A percentile compares a stretch with the other conserved stretches of the same genome.
Conservation (phyloP, 2,113 vertebrate species). For the Elephas maximus region DNA sequence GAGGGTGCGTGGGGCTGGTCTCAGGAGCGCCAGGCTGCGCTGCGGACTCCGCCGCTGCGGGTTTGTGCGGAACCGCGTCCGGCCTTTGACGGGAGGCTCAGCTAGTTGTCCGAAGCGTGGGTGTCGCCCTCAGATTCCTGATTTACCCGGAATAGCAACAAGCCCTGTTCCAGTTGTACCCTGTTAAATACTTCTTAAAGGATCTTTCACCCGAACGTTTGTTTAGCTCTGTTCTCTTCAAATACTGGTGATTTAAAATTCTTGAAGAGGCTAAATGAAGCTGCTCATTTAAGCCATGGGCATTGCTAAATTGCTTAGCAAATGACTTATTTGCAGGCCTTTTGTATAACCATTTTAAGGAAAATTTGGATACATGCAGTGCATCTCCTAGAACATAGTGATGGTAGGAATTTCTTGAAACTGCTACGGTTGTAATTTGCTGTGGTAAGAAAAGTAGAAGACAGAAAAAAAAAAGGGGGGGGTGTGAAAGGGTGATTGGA, state of each 20-base stretch:
- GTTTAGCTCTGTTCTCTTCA: neutral
- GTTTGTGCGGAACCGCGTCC: neutral
- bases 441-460: neutral
- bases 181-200: neutral
- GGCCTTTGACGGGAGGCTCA: neutral
- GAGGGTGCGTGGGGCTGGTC: neutral
- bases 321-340: neutral
- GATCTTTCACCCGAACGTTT: neutral
- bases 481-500: neutral
- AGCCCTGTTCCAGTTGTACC: neutral
- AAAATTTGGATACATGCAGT: neutral
- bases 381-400: neutral
- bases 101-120: slow-evolving; percentile 1
- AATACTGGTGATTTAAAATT: neutral
- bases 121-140: neutral
- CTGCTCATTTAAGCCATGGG: neutral
- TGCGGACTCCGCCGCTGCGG: neutral
- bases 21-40: neutral
- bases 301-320: neutral
- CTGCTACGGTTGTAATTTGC: neutral
- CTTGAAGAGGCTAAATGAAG: neutral
- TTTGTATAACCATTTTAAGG: neutral
- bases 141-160: neutral
- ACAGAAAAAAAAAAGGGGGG: neutral
- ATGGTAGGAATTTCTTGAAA: neutral